Conservation (phyloP, 2,113 vertebrate species). For the Cololabis saira region DNA sequence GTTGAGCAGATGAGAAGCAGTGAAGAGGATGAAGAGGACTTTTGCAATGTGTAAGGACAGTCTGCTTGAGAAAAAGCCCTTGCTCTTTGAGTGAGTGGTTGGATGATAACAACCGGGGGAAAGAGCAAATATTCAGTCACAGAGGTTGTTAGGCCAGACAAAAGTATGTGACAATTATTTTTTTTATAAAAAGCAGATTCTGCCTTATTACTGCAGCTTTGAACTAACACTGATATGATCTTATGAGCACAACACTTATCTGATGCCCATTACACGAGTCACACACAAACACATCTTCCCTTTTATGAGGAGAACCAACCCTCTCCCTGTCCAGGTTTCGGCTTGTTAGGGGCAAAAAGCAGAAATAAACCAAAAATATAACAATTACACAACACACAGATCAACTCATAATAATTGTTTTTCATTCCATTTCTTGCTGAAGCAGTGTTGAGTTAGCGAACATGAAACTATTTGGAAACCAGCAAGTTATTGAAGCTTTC, state of each 20-base stretch:
- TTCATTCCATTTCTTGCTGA: too few relatives aligned
- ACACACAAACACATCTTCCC: neutral
- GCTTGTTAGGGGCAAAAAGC: too few relatives aligned
- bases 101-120: conserved; percentile 35
- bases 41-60: conserved; percentile 30
- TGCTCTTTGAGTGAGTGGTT: conserved; percentile 32
- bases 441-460: too few relatives aligned
- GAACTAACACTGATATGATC: conserved; percentile 3
- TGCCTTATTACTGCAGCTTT: conserved; percentile 22
- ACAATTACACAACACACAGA: too few relatives aligned
- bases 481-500: too few relatives aligned
- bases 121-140: conserved; percentile 14
- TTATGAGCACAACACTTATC: neutral
- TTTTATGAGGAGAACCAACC: neutral
- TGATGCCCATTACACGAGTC: neutral
- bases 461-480: too few relatives aligned
- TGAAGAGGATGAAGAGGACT: conserved; percentile 34
- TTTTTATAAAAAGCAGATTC: neutral
- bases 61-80: conserved; percentile 33
- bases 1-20: conserved; percentile 21
- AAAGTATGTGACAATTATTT: conserved; percentile 21
- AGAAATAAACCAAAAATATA: too few relatives aligned
- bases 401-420: too few relatives aligned
- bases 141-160: conserved; percentile 25
- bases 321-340: too few relatives aligned